Evolutionary conservation across 2,113 vertebrate species (phyloP), one percentile per base, ranked within the genome.

Genomic region (Sebastes schlegelii): DNA sequence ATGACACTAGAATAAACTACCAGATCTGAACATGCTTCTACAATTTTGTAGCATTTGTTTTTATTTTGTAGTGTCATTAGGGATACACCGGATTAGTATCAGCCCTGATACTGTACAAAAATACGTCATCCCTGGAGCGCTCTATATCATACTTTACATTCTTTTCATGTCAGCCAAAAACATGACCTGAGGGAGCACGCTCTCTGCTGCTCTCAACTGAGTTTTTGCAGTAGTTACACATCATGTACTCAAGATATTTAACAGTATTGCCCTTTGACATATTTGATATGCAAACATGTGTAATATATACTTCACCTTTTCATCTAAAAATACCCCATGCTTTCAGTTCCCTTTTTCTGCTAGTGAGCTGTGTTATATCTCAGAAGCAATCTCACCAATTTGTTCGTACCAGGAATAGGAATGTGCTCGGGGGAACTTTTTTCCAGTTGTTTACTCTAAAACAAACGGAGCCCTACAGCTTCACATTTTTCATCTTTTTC

Each of bases 331-430:
- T 57, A 9, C 14, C 2, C 26, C 34, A 43, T 57, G 17, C n/a
- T 7, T 48, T 58, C 70, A 74, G 19, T 67, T 81, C 17, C 17
- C 6, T 69, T 19, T 55, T 64, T 21, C 14, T 62, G 42, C 42
- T 19, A 0, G 7, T 8, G 45, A 61, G 5, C 42, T n/a, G 4
- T 51, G 10, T 63, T 52, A 21, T n/a, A 40, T 74, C 8, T 55
- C 3, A 0, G 45, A 4, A 63, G 10, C 16, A 23, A 21, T 26
- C 40, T 21, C 19, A 9, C 4, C 10, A 8, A n/a, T 74, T 3
- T 42, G 11, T 45, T 43, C 4, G 6, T 16, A 65, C 12, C 5
- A 16, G 34, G 26, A 63, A 19, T 40, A 54, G 17, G 8, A 55
- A 23, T 12, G 19, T 64, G 58, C 10, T n/a, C 6, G 3, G 19